A percentile compares a stretch with the other conserved stretches of the same genome.
These are phyloP conservation scores for Hesperophylax magnus DNA, from an alignment of 1,140 invertebrate genomes.

Conservation along the genomic window DNA sequence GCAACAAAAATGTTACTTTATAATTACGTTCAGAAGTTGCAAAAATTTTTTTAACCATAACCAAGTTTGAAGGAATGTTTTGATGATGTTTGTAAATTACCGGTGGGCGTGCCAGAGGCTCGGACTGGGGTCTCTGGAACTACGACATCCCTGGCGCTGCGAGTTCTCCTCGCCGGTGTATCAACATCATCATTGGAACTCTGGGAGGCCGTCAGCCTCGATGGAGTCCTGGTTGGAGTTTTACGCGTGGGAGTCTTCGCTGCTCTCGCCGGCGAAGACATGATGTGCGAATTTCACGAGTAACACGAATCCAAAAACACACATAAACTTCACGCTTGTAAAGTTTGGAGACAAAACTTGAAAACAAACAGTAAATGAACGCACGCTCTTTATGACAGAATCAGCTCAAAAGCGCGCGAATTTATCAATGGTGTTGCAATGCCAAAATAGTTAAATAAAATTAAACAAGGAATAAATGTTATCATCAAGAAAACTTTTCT, in stretches of 20 bases:
- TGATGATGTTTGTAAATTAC: constrained; percentile 1
- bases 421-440: neutral
- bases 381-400: constrained; percentile 24
- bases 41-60: too few relatives aligned
- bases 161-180: constrained; percentile 38
- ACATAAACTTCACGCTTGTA: neutral
- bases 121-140: constrained; percentile 44
- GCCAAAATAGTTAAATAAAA: neutral
- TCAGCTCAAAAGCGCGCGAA: constrained; percentile 35
- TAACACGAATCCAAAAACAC: too few relatives aligned
- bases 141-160: constrained; percentile 20
- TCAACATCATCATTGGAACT: constrained; percentile 36
- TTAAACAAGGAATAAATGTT: too few relatives aligned
- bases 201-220: neutral
- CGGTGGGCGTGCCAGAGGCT: constrained; percentile 29
- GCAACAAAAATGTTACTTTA: too few relatives aligned
- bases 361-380: neutral
- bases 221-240: constrained; percentile 6
- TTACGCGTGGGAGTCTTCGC: constrained; percentile 35
- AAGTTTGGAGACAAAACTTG: neutral
- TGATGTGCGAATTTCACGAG: neutral
- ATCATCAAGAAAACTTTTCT: too few relatives aligned
- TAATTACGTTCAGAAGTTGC: too few relatives aligned
- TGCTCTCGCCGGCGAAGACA: constrained; percentile 44
- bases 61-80: too few relatives aligned